Percentiles rank a stretch among this genome's conserved stretches.
Conservation (phyloP, 2,888 invertebrate species). For the Oxytorus armatus region DNA sequence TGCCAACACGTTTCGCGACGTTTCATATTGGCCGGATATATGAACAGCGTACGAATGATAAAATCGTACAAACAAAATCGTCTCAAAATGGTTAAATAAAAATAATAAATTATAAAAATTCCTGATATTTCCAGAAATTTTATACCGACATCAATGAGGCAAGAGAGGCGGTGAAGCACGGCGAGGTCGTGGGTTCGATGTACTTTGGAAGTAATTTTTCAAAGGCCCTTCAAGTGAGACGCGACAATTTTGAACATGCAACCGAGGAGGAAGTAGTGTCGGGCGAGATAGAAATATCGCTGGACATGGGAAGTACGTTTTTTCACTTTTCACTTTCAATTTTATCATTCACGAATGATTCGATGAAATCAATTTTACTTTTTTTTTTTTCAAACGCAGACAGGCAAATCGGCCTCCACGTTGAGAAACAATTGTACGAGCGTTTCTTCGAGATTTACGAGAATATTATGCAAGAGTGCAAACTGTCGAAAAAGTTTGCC, state of each 20-base stretch:
- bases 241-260: conserved; percentile 85
- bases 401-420: conserved; percentile 91
- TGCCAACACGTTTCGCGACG: conserved; percentile 16
- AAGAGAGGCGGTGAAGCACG: conserved; percentile 85
- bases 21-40: neutral
- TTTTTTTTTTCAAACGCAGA: conserved; percentile 86
- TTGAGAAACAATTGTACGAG: conserved; percentile 89
- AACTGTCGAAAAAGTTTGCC: conserved; percentile 86
- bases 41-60: neutral
- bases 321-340: conserved; percentile 32
- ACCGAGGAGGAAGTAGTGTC: conserved; percentile 80
- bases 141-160: conserved; percentile 86
- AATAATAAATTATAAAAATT: neutral
- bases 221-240: conserved; percentile 86
- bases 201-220: conserved; percentile 91
- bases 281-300: conserved; percentile 88
- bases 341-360: neutral
- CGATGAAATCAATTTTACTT: neutral
- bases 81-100: neutral
- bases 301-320: conserved; percentile 90
- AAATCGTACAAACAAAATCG: neutral
- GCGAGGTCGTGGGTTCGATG: conserved; percentile 88
- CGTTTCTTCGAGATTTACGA: conserved; percentile 89
- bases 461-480: conserved; percentile 88
- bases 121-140: conserved; percentile 49